These are phyloP conservation scores for Phasianus colchicus DNA, from an alignment of 2,113 vertebrate species.

Conservation along the genomic window DNA sequence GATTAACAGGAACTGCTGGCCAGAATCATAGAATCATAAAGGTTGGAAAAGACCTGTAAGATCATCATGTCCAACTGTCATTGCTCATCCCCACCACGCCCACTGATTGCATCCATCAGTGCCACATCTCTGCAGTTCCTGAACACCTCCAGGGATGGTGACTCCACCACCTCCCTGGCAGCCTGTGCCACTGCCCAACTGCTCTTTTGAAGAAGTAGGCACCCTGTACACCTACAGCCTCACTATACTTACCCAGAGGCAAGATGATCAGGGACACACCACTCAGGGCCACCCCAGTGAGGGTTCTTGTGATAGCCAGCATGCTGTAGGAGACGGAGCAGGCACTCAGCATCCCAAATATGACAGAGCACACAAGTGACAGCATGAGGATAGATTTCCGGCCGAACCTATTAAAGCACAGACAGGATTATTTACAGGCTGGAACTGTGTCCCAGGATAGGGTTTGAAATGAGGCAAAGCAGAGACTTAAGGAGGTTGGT, in stretches of 20 bases:
- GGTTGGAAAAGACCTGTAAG: too few relatives aligned
- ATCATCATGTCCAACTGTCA: too few relatives aligned
- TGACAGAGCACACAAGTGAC: not conserved
- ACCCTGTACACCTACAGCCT: not conserved
- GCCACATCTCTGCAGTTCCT: too few relatives aligned
- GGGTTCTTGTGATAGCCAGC: conserved; percentile 79
- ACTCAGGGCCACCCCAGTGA: conserved; percentile 80
- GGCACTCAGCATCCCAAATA: conserved; percentile 48
- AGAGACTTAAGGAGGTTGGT: conserved; percentile 51
- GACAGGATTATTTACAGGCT: not conserved
- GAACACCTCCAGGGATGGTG: too few relatives aligned
- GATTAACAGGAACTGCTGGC: not conserved
- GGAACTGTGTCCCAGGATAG: conserved; percentile 47
- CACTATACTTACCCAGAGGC: conserved; percentile 76
- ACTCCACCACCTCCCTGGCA: too few relatives aligned
- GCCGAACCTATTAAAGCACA: conserved; percentile 30
- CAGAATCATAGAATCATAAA: too few relatives aligned
- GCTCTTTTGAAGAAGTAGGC: too few relatives aligned
- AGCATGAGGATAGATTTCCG: conserved; percentile 43
- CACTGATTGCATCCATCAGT: too few relatives aligned
- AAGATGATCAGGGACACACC: conserved; percentile 82
- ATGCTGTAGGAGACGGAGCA: conserved; percentile 82
- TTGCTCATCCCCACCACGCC: too few relatives aligned
- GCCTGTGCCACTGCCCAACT: too few relatives aligned
- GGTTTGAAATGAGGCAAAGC: conserved; percentile 53